phyloP scores from a whole-genome alignment of 2,797 vertebrate species.

The Eremophila alpestris region DNA sequence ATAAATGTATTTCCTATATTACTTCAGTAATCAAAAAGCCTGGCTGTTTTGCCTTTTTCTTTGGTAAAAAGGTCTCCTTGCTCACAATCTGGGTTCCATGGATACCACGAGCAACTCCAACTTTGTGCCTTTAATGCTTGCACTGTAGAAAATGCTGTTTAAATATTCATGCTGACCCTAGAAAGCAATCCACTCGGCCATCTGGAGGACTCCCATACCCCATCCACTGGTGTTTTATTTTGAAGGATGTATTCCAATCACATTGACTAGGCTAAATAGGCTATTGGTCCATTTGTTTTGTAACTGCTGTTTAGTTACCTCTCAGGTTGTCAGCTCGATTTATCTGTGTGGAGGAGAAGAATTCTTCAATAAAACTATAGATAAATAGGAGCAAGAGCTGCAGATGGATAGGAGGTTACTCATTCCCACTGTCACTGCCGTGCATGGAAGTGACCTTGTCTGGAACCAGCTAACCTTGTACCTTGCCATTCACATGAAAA shows the following conservation, averaged over 20 bases:
- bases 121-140: slow-evolving; percentile 69
- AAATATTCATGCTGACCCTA: slow-evolving; percentile 73
- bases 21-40: background rate
- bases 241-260: slow-evolving; percentile 61
- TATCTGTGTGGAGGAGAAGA: slow-evolving; percentile 23
- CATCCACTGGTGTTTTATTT: slow-evolving; percentile 58
- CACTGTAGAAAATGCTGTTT: slow-evolving; percentile 68
- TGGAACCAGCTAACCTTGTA: slow-evolving; percentile 42
- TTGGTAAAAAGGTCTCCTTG: background rate
- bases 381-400: slow-evolving; percentile 3
- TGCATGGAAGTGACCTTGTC: slow-evolving; percentile 53
- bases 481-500: slow-evolving; percentile 40
- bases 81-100: slow-evolving; percentile 41
- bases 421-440: background rate
- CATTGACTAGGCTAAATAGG: slow-evolving; percentile 49
- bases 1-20: background rate
- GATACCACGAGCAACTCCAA: slow-evolving; percentile 59
- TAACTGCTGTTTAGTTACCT: slow-evolving; percentile 54
- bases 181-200: slow-evolving; percentile 70
- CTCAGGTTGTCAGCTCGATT: slow-evolving; percentile 50
- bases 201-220: slow-evolving; percentile 64
- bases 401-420: background rate
- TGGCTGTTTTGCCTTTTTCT: background rate
- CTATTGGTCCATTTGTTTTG: slow-evolving; percentile 57
- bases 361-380: slow-evolving; percentile 27